These are phyloP conservation scores for Lasioglossum morio DNA, from an alignment of 2,888 invertebrate species.

Conservation along the genomic window DNA sequence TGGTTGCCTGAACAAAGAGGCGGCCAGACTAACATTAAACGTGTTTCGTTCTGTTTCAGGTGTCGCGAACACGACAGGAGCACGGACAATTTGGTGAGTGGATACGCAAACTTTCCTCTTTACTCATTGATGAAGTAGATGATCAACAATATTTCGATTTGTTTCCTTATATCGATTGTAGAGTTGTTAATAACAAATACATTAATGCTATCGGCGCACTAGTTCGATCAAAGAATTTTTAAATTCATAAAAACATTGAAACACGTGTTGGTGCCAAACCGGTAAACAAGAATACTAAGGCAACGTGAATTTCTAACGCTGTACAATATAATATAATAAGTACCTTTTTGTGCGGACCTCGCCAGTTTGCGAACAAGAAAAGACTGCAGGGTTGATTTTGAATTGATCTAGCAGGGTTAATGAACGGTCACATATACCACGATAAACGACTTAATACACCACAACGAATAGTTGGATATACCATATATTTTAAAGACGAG, in stretches of 20 bases:
- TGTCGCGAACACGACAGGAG: constrained; percentile 22
- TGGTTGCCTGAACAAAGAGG: no score
- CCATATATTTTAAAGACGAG: background rate
- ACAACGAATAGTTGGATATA: background rate
- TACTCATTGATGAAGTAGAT: background rate
- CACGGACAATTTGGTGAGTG: constrained; percentile 40
- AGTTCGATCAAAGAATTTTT: no score
- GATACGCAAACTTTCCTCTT: background rate
- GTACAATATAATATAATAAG: background rate
- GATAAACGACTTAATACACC: background rate
- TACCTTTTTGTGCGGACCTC: background rate
- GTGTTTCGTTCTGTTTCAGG: constrained; percentile 37
- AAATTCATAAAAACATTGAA: no score
- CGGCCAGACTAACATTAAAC: no score
- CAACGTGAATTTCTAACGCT: no score
- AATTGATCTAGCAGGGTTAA: background rate
- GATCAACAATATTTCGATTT: background rate
- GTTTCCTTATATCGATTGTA: no score
- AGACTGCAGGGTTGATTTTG: background rate
- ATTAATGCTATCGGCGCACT: no score
- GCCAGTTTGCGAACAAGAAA: background rate
- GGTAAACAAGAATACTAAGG: no score
- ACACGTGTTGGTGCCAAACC: no score
- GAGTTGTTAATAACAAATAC: no score
- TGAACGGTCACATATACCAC: background rate